Base-by-base conservation (phyloP, 1,140 invertebrate species). In the Portunus trituberculatus region DNA sequence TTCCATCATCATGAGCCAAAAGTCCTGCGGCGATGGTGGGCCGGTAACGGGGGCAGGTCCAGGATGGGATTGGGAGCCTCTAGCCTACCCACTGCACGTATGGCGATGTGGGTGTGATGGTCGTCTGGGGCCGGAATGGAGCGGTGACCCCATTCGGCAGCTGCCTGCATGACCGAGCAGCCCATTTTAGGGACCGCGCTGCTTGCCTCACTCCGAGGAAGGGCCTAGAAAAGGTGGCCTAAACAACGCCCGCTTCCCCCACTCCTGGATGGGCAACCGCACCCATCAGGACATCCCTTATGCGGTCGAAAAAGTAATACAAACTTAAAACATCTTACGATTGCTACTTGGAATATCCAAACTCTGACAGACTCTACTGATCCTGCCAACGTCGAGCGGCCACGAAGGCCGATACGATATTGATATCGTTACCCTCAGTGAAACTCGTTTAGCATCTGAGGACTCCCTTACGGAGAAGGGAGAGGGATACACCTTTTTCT, bases 171-270 rank as follows among this genome's bases (percentile, higher is more conserved):
- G 91, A 92, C 52, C 29, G 29, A 59, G 91, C 91, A 92, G 91
- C 91, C 52, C 39, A 59, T 29, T 92, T 92, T 32, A 92, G 91
- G 91, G 45, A 52, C 45, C 7, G 46, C 52, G n/a, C 91, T 92
- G 46, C 46, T 59, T n/a, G 29, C 52, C 91, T 4, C 10, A n/a
- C 6, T 1, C 29, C 4, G 45, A 32, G 45, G 45, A 90, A 39
- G 88, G 88, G 25, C 3, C 88, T 39, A 90, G 88, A 90, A 90
- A 90, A 90, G 88, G 12, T 90, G 88, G 88, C 88, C 88, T 46
- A 90, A 90, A 90, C 7, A 90, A 16, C 39, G 88, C 31, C 12
- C 39, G 88, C 25, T 25, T 45, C 10, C 29, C 88, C 8, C 25
- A 8, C 14, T 10, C 45, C 88, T 14, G 88, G 88, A 16, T 45